A percentile compares a stretch with the other conserved stretches of the same genome.
phyloP scores from a whole-genome alignment of 2,113 vertebrate species.

The Leucosticte australis region DNA sequence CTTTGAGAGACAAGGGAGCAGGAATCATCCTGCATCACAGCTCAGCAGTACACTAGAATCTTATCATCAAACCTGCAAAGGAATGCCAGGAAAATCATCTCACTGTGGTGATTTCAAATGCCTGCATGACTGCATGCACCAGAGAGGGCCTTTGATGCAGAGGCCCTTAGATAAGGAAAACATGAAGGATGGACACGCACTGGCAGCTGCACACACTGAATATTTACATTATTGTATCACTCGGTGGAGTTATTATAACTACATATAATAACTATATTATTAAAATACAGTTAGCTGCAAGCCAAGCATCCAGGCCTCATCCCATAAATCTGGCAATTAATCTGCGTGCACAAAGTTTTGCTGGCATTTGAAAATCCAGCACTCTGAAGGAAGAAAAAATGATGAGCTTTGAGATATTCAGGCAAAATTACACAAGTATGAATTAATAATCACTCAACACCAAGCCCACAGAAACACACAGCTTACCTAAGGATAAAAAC shows the following conservation, averaged over 20 bases:
- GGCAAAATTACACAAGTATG: neutral
- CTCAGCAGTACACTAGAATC: fast-evolving
- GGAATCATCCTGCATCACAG: neutral
- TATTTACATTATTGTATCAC: neutral
- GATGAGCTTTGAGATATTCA: neutral
- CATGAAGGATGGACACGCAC: neutral
- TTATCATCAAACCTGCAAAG: neutral
- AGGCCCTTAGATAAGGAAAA: neutral
- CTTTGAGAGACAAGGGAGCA: neutral
- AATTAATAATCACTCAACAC: neutral
- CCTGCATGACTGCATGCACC: neutral
- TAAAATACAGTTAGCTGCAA: neutral
- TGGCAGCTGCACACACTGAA: neutral
- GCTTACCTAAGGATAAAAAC: neutral
- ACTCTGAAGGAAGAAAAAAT: neutral
- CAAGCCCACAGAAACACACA: neutral
- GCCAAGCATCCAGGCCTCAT: neutral
- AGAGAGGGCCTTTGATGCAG: neutral
- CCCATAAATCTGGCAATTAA: neutral
- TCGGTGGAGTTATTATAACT: neutral
- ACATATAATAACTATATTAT: neutral
- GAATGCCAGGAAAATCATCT: neutral
- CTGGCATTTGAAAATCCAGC: neutral
- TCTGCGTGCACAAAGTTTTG: neutral
- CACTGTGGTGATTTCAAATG: neutral